Evolutionary conservation across 2,888 invertebrate genomes (phyloP), one percentile per base, ranked within the genome.

Genomic region (Leptodirus hochenwartii): DNA sequence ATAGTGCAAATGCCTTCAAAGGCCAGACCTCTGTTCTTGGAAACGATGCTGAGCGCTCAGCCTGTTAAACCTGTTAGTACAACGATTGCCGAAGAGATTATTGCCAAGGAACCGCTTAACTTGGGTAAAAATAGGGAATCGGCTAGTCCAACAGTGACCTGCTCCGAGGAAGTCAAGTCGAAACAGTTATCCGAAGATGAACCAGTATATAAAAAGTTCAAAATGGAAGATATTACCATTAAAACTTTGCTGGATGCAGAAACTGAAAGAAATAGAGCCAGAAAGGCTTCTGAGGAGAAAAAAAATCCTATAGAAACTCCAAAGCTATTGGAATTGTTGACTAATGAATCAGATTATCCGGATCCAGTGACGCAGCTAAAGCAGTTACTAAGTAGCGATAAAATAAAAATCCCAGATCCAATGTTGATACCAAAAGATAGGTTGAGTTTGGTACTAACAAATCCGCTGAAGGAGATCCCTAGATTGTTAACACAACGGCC

Each of bases 361-460:
- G 64, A 64, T 46, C 74, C 82, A 1, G 47, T 79, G 4, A 69
- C 69, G 34, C 82, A 84, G 46, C 56, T 82, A 5, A 69, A 73
- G 39, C 62, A 70, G 45, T 58, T 84, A 14, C 62, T 76, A 35
- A 60, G 62, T 27, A 72, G 70, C 43, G 61, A 69, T 5, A 68
- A 69, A 38, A 66, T 75, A 45, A 67, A 72, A 48, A 68, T 84
- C 46, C 82, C 82, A 23, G 81, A 84, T 59, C 82, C 82, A 6
- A 61, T 84, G 43, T 53, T 84, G 35, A 72, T 84, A 36, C 84
- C 84, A 29, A 75, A 78, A 53, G 73, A 78, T 44, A 67, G 69
- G 43, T 54, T 84, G 27, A 70, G 72, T 29, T 64, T 66, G 12
- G 68, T 84, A 20, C 58, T 82, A 14, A 65, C 69, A 2, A 66